Conservation (phyloP, 2,797 vertebrate species). For the Petrocephalus sullivani region DNA sequence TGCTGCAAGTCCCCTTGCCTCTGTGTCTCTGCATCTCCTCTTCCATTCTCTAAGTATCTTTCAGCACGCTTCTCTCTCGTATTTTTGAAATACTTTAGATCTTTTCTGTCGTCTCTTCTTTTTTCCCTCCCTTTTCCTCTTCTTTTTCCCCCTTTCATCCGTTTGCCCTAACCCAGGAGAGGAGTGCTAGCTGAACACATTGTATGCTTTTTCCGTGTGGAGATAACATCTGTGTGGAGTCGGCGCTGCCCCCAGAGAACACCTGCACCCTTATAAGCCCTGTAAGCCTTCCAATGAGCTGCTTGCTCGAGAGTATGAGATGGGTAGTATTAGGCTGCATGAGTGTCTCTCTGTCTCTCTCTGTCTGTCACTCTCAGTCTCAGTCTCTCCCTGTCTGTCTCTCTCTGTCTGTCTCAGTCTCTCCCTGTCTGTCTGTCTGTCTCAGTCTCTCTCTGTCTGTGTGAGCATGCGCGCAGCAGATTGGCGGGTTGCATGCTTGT, state of each 20-base stretch:
- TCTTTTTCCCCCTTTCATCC: neutral
- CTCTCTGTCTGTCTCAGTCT: neutral
- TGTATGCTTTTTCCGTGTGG: neutral
- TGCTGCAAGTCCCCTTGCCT: neutral
- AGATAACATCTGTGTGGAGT: neutral
- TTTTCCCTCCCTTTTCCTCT: slow-evolving; percentile 18
- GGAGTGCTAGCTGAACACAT: neutral
- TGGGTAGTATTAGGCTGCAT: neutral
- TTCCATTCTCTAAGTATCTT: neutral
- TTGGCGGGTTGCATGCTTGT: neutral
- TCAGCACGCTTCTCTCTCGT: neutral
- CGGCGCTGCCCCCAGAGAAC: neutral
- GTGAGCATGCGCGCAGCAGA: neutral
- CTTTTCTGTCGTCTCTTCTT: slow-evolving; percentile 25
- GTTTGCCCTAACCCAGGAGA: neutral
- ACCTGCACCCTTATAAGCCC: neutral
- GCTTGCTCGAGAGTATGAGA: neutral
- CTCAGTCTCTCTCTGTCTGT: neutral
- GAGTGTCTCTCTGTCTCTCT: too few species aligned
- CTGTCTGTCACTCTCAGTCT: neutral
- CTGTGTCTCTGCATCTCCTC: neutral
- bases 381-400: neutral
- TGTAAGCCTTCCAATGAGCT: neutral
- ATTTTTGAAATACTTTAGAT: neutral
- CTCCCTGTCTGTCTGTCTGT: neutral